These are phyloP conservation scores for Emydura subglobosa DNA, from an alignment of 2,113 vertebrate genomes.

Conservation along the genomic window DNA sequence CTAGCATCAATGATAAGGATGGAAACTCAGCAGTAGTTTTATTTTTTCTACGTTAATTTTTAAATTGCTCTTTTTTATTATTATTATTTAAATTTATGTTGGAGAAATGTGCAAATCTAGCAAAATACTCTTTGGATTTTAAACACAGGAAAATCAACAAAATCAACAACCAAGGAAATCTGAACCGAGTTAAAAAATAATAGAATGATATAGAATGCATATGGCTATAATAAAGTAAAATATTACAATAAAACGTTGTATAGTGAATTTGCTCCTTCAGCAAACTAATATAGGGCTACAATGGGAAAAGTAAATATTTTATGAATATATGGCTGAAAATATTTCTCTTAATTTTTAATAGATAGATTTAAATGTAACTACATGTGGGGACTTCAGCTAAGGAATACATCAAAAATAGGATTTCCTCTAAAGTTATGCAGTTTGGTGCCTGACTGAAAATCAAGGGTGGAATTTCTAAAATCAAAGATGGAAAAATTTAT, in stretches of 20 bases:
- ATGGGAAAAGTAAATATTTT: slow-evolving; percentile 51
- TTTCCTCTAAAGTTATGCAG: slow-evolving; percentile 33
- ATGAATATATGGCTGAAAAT: slow-evolving; percentile 42
- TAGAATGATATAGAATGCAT: slow-evolving; percentile 66
- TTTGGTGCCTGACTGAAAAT: slow-evolving; percentile 42
- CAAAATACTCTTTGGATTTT: slow-evolving; percentile 85
- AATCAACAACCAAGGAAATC: slow-evolving; percentile 65
- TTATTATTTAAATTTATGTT: slow-evolving; percentile 74
- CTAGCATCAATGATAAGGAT: slow-evolving; percentile 44
- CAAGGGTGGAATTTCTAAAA: slow-evolving; percentile 37
- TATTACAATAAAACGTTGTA: slow-evolving; percentile 67
- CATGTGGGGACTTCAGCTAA: slow-evolving; percentile 39
- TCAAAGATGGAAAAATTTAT: slow-evolving; percentile 39
- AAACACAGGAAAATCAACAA: slow-evolving; percentile 73
- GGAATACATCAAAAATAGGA: slow-evolving; percentile 16
- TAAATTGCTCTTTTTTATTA: slow-evolving; percentile 51
- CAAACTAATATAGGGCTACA: slow-evolving; percentile 61
- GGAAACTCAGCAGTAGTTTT: slow-evolving; percentile 51
- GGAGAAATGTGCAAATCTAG: slow-evolving; percentile 82
- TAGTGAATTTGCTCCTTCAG: slow-evolving; percentile 64
- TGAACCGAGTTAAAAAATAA: slow-evolving; percentile 59
- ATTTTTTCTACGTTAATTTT: slow-evolving; percentile 61
- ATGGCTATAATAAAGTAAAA: slow-evolving; percentile 70
- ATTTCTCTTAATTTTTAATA: slow-evolving; percentile 32
- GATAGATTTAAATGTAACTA: slow-evolving; percentile 61